Evolutionary conservation across 1,140 invertebrate genomes (phyloP).

Genomic region (Thereuonema tuberculata): DNA sequence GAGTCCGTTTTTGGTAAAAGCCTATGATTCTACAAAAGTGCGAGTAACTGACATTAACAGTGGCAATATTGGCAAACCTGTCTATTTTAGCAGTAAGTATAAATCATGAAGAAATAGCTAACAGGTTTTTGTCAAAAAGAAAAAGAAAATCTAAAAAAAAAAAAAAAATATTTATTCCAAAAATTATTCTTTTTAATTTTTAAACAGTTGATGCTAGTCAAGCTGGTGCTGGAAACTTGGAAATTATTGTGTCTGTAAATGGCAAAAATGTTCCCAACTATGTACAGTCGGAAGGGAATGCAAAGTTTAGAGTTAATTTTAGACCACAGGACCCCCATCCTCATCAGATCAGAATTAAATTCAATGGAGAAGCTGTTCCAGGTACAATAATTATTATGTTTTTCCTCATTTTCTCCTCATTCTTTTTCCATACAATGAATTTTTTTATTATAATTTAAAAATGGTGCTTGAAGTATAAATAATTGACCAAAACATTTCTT

Average conservation of each 20-base stretch:
- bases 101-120: too few species aligned
- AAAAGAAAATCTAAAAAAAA: too few species aligned
- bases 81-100: constrained; percentile 79
- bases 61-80: constrained; percentile 77
- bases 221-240: constrained; percentile 77
- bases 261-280: constrained; percentile 97
- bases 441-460: too few species aligned
- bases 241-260: constrained; percentile 96
- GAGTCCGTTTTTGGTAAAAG: constrained; percentile 88
- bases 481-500: too few species aligned
- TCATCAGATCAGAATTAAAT: constrained; percentile 79
- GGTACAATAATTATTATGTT: constrained; percentile 39
- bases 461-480: too few species aligned
- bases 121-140: constrained; percentile 6
- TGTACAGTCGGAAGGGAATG: constrained; percentile 93
- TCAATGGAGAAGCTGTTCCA: constrained; percentile 90
- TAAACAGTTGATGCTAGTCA: constrained; percentile 38
- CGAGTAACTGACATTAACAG: constrained; percentile 78
- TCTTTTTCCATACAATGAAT: background rate
- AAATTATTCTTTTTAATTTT: too few species aligned
- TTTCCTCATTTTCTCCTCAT: background rate
- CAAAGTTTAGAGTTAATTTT: constrained; percentile 89
- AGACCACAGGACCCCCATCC: constrained; percentile 82
- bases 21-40: constrained; percentile 82
- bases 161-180: too few species aligned